phyloP scores from a whole-genome alignment of 2,888 invertebrate species.

The Synergus japonicus region DNA sequence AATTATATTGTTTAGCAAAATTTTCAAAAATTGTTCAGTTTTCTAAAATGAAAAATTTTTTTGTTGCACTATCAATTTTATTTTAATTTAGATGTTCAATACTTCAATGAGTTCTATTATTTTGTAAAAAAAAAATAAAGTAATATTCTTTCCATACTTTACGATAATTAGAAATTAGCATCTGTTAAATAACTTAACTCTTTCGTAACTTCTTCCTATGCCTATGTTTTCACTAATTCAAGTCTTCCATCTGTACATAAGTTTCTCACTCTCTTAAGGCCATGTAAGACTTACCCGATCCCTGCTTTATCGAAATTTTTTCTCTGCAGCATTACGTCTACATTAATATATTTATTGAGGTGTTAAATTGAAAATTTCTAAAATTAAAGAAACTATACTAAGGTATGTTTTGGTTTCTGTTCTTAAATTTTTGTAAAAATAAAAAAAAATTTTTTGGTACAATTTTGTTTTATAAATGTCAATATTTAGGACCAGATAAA shows the following conservation, averaged over 20 bases:
- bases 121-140: not conserved
- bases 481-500: too few species aligned
- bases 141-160: not conserved
- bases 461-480: too few species aligned
- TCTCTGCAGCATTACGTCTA: too few species aligned
- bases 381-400: too few species aligned
- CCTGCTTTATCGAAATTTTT: too few species aligned
- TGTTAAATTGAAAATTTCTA: too few species aligned
- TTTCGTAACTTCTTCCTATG: not conserved
- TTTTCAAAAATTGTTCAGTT: not conserved
- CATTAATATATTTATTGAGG: too few species aligned
- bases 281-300: too few species aligned
- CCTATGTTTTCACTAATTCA: not conserved
- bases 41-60: not conserved
- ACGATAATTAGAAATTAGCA: not conserved
- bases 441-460: too few species aligned
- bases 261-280: not conserved
- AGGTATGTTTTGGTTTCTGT: too few species aligned
- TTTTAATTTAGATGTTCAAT: not conserved
- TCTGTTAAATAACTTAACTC: slow-evolving; percentile 7
- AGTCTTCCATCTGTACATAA: not conserved
- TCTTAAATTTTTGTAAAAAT: too few species aligned
- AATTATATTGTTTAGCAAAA: not conserved
- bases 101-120: not conserved
- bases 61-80: not conserved